Base-by-base conservation (phyloP, 2,113 vertebrate genomes). In the Corythaeola cristata region DNA sequence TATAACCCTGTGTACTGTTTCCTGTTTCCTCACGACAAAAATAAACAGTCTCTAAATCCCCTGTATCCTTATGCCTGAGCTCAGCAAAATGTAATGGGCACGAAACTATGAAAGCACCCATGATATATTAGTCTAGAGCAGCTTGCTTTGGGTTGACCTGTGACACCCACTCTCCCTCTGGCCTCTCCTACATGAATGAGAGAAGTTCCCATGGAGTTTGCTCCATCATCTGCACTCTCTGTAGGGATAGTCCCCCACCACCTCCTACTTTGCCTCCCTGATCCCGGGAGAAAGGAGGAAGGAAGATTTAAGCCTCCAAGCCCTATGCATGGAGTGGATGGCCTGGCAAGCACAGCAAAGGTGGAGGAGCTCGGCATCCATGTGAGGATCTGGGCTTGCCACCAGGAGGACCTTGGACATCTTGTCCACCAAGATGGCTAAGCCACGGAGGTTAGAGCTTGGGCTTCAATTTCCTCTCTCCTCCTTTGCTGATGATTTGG, bases 1-100 rank as follows among this genome's bases (percentile, higher is more conserved):
- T 97, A 89, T 96, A 96, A 64, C 92, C 85, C 93, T 94, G 87
- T 91, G 85, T 93, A 91, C 89, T 64, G 53, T 93, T 96, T 93
- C 92, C 93, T 96, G 80, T 91, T 96, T 95, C 82, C 90, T 67
- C 85, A 77, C 0, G 20, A 77, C 90, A 89, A 88, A 96, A 97
- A 95, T 92, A 93, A 96, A 91, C 81, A 73, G 69, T 87, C 78
- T 80, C 85, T 75, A 92, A 89, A 93, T 88, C 84, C 90, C 84
- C 62, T 64, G 68, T 66, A 95, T 90, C 91, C 89, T 96, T 78
- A 59, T 35, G 69, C 58, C 77, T 89, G 89, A 74, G 52, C 93
- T 94, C 78, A 96, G 80, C 79, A 89, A 33, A 96, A 64, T 27
- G 53, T 7, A 85, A 73, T 19, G 59, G 77, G 45, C 83, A 91